Evolutionary conservation across 2,113 vertebrate species (phyloP), one percentile per base, ranked within the genome.

Genomic region (Hemiscyllium ocellatum): DNA sequence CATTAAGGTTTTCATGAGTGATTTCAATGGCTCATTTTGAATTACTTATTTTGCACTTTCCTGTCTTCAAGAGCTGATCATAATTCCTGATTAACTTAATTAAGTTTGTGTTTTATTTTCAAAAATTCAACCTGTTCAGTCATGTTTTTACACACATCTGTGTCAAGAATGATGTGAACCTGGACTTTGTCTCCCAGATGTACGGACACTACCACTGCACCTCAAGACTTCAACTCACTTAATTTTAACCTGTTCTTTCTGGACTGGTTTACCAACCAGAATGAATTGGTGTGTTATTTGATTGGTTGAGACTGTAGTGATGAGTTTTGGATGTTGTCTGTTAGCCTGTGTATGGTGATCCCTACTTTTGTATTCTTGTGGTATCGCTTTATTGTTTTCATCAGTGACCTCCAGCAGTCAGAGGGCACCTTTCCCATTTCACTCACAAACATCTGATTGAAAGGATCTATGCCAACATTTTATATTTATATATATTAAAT

Each of bases 271-370:
- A 47, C 42, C 42, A 95, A 42, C 78, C 33, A 69, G 95, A 61
- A 69, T 69, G 68, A 94, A 52, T 61, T 94, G 5, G n/a, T 94
- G 50, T 65, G 52, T 22, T 20, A 22, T 52, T 94, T 78, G 50
- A 6, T 95, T 95, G 70, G 13, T 70, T 83, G 72, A 95, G 56
- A 95, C 56, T 52, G 72, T 33, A 17, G 37, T 37, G 47, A 24
- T 95, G 76, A 42, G 33, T 47, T 83, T 95, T 95, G 17, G 20
- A 50, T 95, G 95, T 95, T 95, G 26, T 95, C 33, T 12, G 56
- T 95, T 24, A 85, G 78, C 2, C 50, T 61, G 10, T 69, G 56
- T 20, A 56, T 94, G 68, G 91, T 94, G 91, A 52, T 52, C 91
- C 50, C 56, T 95, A 76, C 24, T 66, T 86, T 13, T 80, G 61